Conservation (phyloP, 2,888 invertebrate genomes). For the Epinotia nisella region DNA sequence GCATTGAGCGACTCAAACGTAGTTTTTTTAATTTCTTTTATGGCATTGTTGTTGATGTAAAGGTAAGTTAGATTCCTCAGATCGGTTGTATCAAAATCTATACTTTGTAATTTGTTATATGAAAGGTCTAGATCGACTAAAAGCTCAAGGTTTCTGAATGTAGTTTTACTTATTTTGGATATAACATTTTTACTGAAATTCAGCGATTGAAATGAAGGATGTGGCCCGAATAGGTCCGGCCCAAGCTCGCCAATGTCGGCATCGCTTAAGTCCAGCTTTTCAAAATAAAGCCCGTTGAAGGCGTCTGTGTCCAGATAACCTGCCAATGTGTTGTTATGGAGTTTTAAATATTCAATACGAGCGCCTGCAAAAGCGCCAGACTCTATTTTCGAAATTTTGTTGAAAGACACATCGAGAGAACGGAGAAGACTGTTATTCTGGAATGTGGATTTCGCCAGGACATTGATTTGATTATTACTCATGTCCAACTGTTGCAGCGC, state of each 20-base stretch:
- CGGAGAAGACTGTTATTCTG: slow-evolving; percentile 6
- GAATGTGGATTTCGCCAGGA: slow-evolving; percentile 23
- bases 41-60: slow-evolving; percentile 24
- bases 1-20: slow-evolving; percentile 6
- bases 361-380: slow-evolving; percentile 31
- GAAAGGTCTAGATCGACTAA: slow-evolving; percentile 30
- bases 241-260: slow-evolving; percentile 33
- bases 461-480: slow-evolving; percentile 23
- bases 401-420: slow-evolving; percentile 27
- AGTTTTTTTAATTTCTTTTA: slow-evolving; percentile 9
- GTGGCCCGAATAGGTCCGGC: slow-evolving; percentile 18
- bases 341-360: slow-evolving; percentile 22
- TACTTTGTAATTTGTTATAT: slow-evolving; percentile 18
- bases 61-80: slow-evolving; percentile 19
- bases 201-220: slow-evolving; percentile 12
- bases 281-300: slow-evolving; percentile 33
- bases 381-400: slow-evolving; percentile 32
- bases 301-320: slow-evolving; percentile 25
- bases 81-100: slow-evolving; percentile 25
- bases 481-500: slow-evolving; percentile 19
- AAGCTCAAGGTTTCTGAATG: slow-evolving; percentile 31
- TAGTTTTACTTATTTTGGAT: slow-evolving; percentile 25
- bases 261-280: slow-evolving; percentile 21
- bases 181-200: slow-evolving; percentile 32
- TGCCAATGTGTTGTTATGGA: slow-evolving; percentile 33